phyloP scores from a whole-genome alignment of 2,888 invertebrate genomes.

The Heteropelma amictum region DNA sequence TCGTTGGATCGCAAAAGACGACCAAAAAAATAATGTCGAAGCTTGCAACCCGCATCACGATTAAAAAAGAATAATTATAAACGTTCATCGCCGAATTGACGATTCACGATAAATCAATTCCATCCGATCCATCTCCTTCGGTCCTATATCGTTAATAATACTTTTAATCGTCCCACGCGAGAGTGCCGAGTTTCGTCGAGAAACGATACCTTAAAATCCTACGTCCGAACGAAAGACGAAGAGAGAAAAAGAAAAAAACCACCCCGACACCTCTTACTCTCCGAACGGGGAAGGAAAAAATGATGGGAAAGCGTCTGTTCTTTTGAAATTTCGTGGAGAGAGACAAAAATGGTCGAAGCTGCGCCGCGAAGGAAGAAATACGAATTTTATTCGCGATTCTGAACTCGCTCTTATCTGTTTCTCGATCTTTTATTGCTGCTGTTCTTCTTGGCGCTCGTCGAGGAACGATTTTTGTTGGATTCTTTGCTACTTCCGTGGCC shows the following conservation, averaged over 20 bases:
- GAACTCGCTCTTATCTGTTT: constrained; percentile 83
- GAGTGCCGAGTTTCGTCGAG: constrained; percentile 6
- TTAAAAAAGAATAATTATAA: too few relatives aligned
- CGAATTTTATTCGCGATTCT: constrained; percentile 6
- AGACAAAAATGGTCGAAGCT: too few relatives aligned
- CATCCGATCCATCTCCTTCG: background rate
- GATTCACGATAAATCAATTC: too few relatives aligned
- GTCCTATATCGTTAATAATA: constrained; percentile 50
- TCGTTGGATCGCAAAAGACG: too few relatives aligned
- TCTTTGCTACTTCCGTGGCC: constrained; percentile 77
- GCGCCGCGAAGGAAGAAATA: constrained; percentile 40
- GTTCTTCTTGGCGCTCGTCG: constrained; percentile 83
- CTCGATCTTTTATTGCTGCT: constrained; percentile 89
- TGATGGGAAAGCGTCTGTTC: too few relatives aligned
- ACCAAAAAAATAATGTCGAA: too few relatives aligned
- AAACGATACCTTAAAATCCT: background rate
- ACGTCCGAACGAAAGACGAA: background rate
- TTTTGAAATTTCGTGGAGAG: too few relatives aligned
- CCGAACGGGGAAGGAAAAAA: too few relatives aligned
- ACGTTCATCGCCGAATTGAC: too few relatives aligned
- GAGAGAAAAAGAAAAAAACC: background rate
- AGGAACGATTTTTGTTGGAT: constrained; percentile 76
- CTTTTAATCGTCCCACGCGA: constrained; percentile 24
- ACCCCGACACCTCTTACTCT: too few relatives aligned
- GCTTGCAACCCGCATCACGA: too few relatives aligned